Evolutionary conservation across 2,113 vertebrate species (phyloP), one percentile per base, ranked within the genome.

Genomic region (Steatornis caripensis): DNA sequence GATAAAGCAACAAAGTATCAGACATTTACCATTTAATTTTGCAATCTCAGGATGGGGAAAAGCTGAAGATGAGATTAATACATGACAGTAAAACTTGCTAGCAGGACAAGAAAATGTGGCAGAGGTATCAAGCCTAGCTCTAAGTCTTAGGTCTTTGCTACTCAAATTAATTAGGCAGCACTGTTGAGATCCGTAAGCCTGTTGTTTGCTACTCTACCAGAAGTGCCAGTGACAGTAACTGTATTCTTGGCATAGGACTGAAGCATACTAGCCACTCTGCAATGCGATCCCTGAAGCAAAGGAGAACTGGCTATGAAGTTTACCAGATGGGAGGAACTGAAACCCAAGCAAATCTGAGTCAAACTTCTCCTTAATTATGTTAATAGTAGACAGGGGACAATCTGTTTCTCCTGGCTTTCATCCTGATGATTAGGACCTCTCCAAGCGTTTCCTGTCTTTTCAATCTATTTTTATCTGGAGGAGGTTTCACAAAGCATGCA

Each of bases 381-480:
- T 92, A 72, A 43, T 43, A 89, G 61, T 58, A 55, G 89, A 82
- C 29, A 65, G 12, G 9, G 61, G 39, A 84, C 80, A 94, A 65
- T 68, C 43, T 91, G n/a, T 91, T 95, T 89, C 74, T 94, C 37
- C 64, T 86, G 80, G 66, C 51, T 94, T 87, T 77, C 5, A 2
- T 90, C 62, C 58, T 49, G 36, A 78, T 89, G 54, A 60, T 75
- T 79, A 88, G 51, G 24, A 68, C 15, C 1, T 4, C 60, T 88
- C 29, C 37, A 76, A 69, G 55, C 14, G 32, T 69, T 93, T 95
- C 46, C 22, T 57, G 22, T 95, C 62, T 78, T 87, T 79, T 76
- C 65, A 54, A 85, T 78, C 70, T 84, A 57, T 85, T 91, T 91
- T 96, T 85, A 82, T 87, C 85, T 83, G 43, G 37, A 91, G 57